Evolutionary conservation across 2,113 vertebrate genomes (phyloP).

Genomic region (Furnarius figulus): DNA sequence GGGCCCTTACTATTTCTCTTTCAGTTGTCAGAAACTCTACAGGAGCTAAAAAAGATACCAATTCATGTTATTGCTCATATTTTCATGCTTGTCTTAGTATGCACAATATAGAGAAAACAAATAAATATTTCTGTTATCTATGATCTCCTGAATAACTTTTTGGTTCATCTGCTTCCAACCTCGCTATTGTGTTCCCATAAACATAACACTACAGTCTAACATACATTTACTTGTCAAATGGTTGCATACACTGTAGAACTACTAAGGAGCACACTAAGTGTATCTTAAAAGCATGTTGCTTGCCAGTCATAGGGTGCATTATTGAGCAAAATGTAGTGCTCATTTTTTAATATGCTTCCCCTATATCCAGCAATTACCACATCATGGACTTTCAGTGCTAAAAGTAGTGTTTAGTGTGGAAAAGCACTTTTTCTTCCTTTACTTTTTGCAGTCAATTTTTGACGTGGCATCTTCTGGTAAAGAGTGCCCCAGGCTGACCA

Average conservation of each 20-base stretch:
- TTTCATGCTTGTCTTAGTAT: neutral
- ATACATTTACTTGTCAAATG: neutral
- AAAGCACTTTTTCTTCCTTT: neutral
- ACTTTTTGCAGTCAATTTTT: neutral
- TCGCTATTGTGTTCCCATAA: neutral
- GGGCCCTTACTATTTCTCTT: neutral
- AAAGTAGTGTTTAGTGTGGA: neutral
- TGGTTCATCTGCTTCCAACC: neutral
- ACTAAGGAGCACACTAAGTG: neutral
- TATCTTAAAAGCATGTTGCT: neutral
- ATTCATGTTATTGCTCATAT: neutral
- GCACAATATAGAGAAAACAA: neutral
- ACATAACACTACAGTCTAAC: neutral
- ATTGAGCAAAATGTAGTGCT: neutral
- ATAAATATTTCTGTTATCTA: neutral
- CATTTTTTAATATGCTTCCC: neutral
- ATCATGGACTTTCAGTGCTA: neutral
- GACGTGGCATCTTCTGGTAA: neutral
- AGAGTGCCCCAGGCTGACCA: neutral
- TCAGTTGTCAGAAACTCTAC: neutral
- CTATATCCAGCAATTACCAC: neutral
- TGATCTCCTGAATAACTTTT: neutral
- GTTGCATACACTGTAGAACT: neutral
- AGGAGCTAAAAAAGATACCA: neutral
- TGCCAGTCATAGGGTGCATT: neutral